Evolutionary conservation across 1,140 invertebrate species (phyloP).

Genomic region (Heliothis subflexa): DNA sequence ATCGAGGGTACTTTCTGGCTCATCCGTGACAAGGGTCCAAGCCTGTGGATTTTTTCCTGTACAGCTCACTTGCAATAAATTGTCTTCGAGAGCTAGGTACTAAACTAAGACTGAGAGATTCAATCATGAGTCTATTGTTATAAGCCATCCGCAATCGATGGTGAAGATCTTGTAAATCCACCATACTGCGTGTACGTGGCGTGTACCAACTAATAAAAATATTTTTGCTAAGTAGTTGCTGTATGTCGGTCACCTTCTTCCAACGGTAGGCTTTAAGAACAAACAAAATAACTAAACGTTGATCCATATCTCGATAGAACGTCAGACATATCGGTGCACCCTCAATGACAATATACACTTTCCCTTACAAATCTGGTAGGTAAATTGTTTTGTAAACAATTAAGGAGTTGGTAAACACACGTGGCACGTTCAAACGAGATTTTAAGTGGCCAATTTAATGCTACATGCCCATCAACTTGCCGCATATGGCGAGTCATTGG

Average conservation of each 20-base stretch:
- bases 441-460: constrained; percentile 64
- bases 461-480: constrained; percentile 64
- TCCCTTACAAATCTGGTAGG: constrained; percentile 45
- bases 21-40: constrained; percentile 25
- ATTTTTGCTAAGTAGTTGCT: too few species aligned
- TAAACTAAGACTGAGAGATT: too few species aligned
- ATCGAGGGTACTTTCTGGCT: constrained; percentile 18
- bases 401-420: constrained; percentile 50
- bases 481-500: constrained; percentile 67
- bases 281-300: background rate
- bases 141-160: too few species aligned
- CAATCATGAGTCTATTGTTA: too few species aligned
- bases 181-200: too few species aligned
- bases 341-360: constrained; percentile 41
- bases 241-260: too few species aligned
- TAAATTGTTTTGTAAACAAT: constrained; percentile 45
- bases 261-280: background rate
- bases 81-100: background rate
- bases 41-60: background rate
- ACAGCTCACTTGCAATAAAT: background rate
- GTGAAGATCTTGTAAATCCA: too few species aligned
- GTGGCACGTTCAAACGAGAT: constrained; percentile 46
- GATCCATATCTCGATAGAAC: background rate
- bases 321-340: background rate
- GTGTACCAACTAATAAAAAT: too few species aligned